phyloP scores from a whole-genome alignment of 1,140 invertebrate species.

The Bombus confusus region DNA sequence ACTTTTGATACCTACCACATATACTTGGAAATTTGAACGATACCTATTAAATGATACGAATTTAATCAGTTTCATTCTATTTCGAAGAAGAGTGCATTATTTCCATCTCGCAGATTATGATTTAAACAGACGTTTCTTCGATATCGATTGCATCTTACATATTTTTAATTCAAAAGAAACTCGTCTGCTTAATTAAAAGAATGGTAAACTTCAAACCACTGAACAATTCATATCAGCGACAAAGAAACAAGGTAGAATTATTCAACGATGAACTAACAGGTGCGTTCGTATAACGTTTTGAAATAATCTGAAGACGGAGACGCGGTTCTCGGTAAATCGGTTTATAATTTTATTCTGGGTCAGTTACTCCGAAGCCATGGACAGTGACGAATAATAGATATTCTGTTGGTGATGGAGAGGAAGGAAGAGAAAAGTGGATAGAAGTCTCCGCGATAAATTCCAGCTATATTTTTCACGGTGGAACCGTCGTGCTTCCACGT shows the following conservation, averaged over 20 bases:
- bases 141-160: not conserved
- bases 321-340: constrained; percentile 25
- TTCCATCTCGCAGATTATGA: too few species aligned
- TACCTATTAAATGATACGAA: too few species aligned
- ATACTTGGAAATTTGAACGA: too few species aligned
- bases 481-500: constrained; percentile 63
- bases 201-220: not conserved
- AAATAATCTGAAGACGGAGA: constrained; percentile 8
- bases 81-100: too few species aligned
- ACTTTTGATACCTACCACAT: too few species aligned
- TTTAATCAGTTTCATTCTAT: too few species aligned
- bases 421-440: constrained; percentile 28
- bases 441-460: constrained; percentile 69
- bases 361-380: constrained; percentile 39
- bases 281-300: not conserved
- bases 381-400: constrained; percentile 71
- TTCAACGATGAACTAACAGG: not conserved
- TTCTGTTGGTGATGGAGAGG: constrained; percentile 50
- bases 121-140: not conserved
- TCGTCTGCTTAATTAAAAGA: not conserved
- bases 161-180: not conserved
- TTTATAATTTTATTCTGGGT: constrained; percentile 51
- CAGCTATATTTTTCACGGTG: constrained; percentile 69
- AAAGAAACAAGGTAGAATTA: not conserved
- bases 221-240: not conserved